Percentiles rank a stretch among this genome's conserved stretches.
Conservation (phyloP, 2,113 vertebrate species). For the Cygnus atratus region DNA sequence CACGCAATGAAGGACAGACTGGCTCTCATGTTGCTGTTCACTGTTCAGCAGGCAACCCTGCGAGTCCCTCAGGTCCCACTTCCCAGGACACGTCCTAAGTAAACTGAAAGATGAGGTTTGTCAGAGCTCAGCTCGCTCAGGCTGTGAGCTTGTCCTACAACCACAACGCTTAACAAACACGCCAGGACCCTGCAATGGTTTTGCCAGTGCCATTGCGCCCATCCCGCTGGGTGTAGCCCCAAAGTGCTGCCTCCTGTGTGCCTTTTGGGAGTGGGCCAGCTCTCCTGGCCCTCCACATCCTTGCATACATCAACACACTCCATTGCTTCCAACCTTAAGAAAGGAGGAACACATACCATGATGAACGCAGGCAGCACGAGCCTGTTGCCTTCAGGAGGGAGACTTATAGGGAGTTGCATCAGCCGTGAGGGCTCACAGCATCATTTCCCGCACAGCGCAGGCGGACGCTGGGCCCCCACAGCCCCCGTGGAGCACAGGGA, state of each 20-base stretch:
- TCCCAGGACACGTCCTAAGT: background rate
- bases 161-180: background rate
- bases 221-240: fast-evolving
- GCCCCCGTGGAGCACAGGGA: background rate
- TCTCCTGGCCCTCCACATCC: background rate
- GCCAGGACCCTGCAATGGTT: fast-evolving
- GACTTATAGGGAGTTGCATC: background rate
- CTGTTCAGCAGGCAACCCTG: background rate
- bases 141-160: background rate
- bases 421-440: background rate
- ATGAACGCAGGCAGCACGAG: background rate
- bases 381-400: background rate
- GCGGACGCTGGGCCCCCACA: background rate
- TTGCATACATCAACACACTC: background rate
- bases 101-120: background rate
- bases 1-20: background rate
- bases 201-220: background rate
- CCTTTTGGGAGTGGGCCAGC: background rate
- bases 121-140: background rate
- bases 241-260: background rate
- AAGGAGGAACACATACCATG: background rate
- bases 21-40: background rate
- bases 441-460: background rate
- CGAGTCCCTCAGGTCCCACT: background rate
- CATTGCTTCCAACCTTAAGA: background rate